Evolutionary conservation across 2,888 invertebrate species (phyloP), one percentile per base, ranked within the genome.

Genomic region (Phyto melanocephala): DNA sequence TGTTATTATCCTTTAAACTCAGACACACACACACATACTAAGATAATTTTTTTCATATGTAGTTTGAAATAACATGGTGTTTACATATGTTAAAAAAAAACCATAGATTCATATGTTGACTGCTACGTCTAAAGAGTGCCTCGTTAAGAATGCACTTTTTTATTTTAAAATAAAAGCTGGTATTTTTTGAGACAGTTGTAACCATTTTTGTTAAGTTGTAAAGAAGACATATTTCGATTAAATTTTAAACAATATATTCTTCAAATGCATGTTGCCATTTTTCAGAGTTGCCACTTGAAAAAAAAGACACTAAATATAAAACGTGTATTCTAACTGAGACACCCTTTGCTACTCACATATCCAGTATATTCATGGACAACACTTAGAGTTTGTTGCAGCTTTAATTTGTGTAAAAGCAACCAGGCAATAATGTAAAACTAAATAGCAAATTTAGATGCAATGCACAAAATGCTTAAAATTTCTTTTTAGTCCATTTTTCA

Each of bases 381-480:
- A 45, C 52, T 17, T 70, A 5, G 28, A 5, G 20, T 35, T 0
- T 63, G 28, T 42, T 33, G 28, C 28, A 28, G 37, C 56, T 71
- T 40, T 28, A 63, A 11, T 45, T 68, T 33, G 45, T 50, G 50
- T 24, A 11, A 62, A 10, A 24, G 37, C 28, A 71, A 56, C 42
- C 50, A 65, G 24, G 52, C n/a, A 71, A 22, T 71, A 58, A 71
- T 71, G 76, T 58, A 40, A n/a, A 37, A 67, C 65, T 71, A 81
- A 81, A 35, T 72, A 67, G 76, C 76, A 81, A n/a, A 76, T 81
- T 81, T 76, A 81, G 62, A 81, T 81, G 76, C 76, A 76, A 67
- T 76, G 42, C 71, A 72, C 60, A 54, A 62, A 58, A 67, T 65
- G 45, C 33, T 33, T 47, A 7, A 13, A 13, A 52, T 33, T 24